Evolutionary conservation across 2,888 invertebrate species (phyloP), one percentile per base, ranked within the genome.

Genomic region (Cephus sareptanus): DNA sequence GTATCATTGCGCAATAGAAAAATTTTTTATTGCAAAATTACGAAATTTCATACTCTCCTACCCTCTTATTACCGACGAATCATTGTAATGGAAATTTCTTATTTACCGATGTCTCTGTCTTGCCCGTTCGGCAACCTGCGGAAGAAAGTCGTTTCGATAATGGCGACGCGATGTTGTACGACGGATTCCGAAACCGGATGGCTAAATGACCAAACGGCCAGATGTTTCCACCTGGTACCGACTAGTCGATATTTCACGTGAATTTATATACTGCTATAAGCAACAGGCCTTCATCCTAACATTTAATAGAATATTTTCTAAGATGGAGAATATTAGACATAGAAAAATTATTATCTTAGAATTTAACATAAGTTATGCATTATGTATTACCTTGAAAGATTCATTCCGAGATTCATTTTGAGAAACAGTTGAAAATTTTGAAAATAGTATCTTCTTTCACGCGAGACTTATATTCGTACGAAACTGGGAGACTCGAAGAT

Each of bases 111-210:
- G 23, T 56, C 9, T 56, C 56, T 9, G 23, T 23, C 56, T 4
- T 56, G 56, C 23, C 9, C 23, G 56, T 56, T 56, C 40, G 40
- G 40, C 40, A 23, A 56, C 23, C 40, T 56, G 23, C 56, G 56
- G 33, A 71, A 71, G 71, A 71, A 71, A 71, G 71, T 71, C 71
- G 56, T 56, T 56, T 56, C 56, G 56, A 56, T 56, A 56, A 56
- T 56, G 6, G 23, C 40, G 15, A 40, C 23, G 56, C 6, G 40
- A 40, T 23, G 40, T 40, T 40, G 56, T 23, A 56, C 23, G 23
- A 23, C 23, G 56, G 15, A 56, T 56, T 56, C 23, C 56, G 56
- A 56, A 56, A 56, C 56, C 56, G 56, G 56, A 56, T 56, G 23
- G 23, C 56, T 23, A 56, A 56, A 56, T 56, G 56, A 3, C 2